Evolutionary conservation across 2,113 vertebrate genomes (phyloP).

Genomic region (Vulpes ferrilata): DNA sequence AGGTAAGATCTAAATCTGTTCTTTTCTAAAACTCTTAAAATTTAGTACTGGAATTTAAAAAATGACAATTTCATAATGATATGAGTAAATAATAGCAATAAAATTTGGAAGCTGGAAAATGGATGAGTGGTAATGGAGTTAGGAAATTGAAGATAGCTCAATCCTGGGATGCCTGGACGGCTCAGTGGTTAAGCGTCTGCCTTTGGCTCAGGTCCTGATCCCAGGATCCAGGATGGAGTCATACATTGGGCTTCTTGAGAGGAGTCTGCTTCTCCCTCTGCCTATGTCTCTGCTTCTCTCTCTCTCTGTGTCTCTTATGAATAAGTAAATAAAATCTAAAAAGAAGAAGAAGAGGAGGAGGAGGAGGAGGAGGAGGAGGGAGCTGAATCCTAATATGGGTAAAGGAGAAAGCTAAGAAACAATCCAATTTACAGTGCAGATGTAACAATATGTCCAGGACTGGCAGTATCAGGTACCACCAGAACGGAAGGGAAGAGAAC

Average conservation of each 20-base stretch:
- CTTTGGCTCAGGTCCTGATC: no score
- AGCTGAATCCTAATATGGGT: background rate
- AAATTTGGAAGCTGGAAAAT: slow-evolving; percentile 43
- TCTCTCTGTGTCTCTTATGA: no score
- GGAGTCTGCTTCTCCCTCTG: no score
- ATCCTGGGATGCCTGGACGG: background rate
- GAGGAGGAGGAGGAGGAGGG: no score
- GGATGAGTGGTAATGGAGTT: background rate
- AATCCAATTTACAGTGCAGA: background rate
- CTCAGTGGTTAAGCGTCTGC: no score
- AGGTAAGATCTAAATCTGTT: background rate
- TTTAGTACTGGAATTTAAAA: background rate
- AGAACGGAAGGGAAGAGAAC: background rate
- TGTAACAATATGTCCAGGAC: background rate
- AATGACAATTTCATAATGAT: background rate
- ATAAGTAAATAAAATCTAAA: no score
- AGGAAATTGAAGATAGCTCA: background rate
- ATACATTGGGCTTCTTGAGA: no score
- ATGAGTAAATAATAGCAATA: background rate
- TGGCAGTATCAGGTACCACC: background rate
- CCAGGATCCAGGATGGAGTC: no score
- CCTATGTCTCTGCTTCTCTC: no score
- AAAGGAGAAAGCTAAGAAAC: slow-evolving; percentile 7
- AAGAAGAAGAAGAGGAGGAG: no score
- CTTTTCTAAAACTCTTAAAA: slow-evolving; percentile 3